phyloP scores from a whole-genome alignment of 2,113 vertebrate species.

The Astur gentilis region DNA sequence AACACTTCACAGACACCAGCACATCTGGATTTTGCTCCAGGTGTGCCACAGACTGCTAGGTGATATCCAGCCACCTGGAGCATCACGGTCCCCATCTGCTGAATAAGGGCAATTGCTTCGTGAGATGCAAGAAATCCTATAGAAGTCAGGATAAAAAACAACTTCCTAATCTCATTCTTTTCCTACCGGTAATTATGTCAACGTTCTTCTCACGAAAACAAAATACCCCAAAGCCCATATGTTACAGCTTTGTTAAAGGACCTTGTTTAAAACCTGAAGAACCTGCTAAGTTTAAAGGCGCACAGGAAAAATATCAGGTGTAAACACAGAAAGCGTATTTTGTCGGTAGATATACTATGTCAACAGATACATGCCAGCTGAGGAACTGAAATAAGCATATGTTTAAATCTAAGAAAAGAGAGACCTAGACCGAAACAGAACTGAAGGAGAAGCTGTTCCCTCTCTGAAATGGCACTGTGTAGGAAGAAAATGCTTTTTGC shows the following conservation, averaged over 20 bases:
- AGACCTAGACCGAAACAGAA: constrained; percentile 56
- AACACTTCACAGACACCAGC: not conserved
- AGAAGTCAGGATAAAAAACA: not conserved
- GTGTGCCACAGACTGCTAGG: not conserved
- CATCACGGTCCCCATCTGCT: not conserved
- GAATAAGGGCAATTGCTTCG: not conserved
- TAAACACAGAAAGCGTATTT: not conserved
- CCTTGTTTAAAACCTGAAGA: not conserved
- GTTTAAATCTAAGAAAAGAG: constrained; percentile 50
- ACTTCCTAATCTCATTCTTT: not conserved
- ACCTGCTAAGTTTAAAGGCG: not conserved
- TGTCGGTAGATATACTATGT: not conserved
- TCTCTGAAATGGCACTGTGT: constrained; percentile 31
- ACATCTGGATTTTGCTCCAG: not conserved
- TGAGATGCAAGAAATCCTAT: not conserved
- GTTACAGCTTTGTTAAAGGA: not conserved
- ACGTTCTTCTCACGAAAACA: not conserved
- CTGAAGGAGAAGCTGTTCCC: not conserved
- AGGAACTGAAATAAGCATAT: constrained; percentile 17
- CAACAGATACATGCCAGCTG: constrained; percentile 32
- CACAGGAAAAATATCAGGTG: not conserved
- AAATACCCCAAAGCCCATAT: not conserved
- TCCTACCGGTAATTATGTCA: not conserved
- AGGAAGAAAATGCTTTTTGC: constrained; percentile 44
- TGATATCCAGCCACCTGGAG: not conserved